Percentiles rank a stretch among this genome's conserved stretches.
phyloP scores from a whole-genome alignment of 1,140 invertebrate genomes.

The Lasaia peninsularis region DNA sequence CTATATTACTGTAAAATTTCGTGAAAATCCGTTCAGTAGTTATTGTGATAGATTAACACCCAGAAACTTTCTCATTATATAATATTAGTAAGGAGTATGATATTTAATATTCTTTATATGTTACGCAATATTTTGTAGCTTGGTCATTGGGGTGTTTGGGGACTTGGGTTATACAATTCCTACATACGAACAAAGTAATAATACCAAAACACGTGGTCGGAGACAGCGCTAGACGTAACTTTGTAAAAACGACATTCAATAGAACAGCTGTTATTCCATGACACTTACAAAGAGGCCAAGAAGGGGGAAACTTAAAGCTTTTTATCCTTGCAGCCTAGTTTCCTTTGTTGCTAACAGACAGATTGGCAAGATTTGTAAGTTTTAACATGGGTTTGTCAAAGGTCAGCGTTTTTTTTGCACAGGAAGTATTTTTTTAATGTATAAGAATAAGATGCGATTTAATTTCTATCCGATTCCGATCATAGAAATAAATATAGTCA shows the following conservation, averaged over 20 bases:
- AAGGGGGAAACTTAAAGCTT: slow-evolving; percentile 2
- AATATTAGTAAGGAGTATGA: too few relatives aligned
- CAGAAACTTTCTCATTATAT: too few relatives aligned
- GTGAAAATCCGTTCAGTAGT: too few relatives aligned
- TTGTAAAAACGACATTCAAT: slow-evolving; percentile 14
- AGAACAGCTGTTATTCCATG: slow-evolving; percentile 14
- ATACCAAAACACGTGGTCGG: slow-evolving; percentile 36
- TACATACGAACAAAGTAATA: background rate
- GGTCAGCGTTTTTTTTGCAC: background rate
- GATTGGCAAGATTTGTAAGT: slow-evolving; percentile 1
- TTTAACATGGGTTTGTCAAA: background rate
- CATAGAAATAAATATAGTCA: too few relatives aligned
- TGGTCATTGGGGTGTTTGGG: too few relatives aligned
- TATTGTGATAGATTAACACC: too few relatives aligned
- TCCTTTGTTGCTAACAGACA: background rate
- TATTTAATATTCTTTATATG: too few relatives aligned
- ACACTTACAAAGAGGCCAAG: slow-evolving; percentile 11
- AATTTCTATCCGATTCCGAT: too few relatives aligned
- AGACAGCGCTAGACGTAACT: slow-evolving; percentile 14
- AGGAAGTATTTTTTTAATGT: too few relatives aligned
- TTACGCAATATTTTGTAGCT: too few relatives aligned
- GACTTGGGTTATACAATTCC: background rate
- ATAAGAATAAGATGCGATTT: too few relatives aligned
- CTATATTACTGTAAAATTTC: too few relatives aligned
- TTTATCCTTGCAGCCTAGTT: slow-evolving; percentile 1